A percentile compares a stretch with the other conserved stretches of the same genome.
Evolutionary conservation across 2,888 invertebrate genomes (phyloP).

Genomic region (Chaetoderma sp.): DNA sequence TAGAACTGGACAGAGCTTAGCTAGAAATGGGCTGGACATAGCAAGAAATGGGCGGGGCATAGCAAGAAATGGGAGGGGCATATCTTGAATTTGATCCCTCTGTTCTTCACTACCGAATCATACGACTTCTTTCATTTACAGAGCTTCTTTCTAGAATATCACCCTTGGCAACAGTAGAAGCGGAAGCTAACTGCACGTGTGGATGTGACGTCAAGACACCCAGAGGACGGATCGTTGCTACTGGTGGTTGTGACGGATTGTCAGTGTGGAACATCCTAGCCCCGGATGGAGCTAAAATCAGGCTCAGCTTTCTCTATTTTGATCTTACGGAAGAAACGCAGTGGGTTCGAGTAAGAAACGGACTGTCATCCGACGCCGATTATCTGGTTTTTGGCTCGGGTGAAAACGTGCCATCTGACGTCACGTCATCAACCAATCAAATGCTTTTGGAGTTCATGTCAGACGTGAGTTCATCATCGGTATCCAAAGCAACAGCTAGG

Average conservation of each 20-base stretch:
- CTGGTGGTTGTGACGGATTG: constrained; percentile 50
- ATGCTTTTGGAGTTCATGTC: constrained; percentile 60
- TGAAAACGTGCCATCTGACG: constrained; percentile 35
- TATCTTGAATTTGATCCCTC: too few relatives aligned
- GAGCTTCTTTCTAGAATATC: not conserved
- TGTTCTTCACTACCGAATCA: too few relatives aligned
- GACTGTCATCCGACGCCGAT: constrained; percentile 42
- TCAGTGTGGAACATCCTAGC: constrained; percentile 54
- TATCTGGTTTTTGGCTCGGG: constrained; percentile 50
- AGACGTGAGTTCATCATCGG: constrained; percentile 16
- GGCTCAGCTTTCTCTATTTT: constrained; percentile 54
- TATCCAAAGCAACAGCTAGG: too few relatives aligned
- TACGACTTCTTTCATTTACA: not conserved
- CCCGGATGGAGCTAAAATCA: constrained; percentile 39
- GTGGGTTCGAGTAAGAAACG: constrained; percentile 62
- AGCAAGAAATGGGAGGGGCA: too few relatives aligned
- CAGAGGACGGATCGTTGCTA: constrained; percentile 54
- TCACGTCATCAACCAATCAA: constrained; percentile 48
- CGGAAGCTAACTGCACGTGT: constrained; percentile 46
- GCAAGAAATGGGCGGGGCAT: too few relatives aligned
- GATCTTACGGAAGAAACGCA: constrained; percentile 50
- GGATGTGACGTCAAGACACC: constrained; percentile 42
- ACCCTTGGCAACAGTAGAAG: constrained; percentile 32
- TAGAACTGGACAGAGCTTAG: too few relatives aligned
- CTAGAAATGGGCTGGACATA: too few relatives aligned